phyloP scores from a whole-genome alignment of 2,888 invertebrate species.

The Philonicus albiceps region DNA sequence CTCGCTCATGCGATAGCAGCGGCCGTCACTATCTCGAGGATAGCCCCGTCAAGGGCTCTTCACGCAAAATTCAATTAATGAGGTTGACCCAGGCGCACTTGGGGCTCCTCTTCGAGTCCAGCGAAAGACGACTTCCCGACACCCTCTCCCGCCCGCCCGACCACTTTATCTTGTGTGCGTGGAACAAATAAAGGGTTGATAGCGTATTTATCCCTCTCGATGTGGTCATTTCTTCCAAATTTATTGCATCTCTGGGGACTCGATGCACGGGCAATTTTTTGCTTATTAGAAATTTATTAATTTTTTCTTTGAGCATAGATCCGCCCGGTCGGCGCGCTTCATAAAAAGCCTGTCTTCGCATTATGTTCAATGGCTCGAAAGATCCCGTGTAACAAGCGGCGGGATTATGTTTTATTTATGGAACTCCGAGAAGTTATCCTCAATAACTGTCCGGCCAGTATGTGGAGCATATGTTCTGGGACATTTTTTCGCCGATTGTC shows the following conservation, averaged over 20 bases:
- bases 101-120: background rate
- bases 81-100: background rate
- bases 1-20: background rate
- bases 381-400: constrained; percentile 46
- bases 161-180: background rate
- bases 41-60: background rate
- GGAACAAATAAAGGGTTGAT: constrained; percentile 35
- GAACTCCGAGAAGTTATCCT: constrained; percentile 63
- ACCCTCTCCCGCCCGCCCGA: background rate
- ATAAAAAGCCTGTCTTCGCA: constrained; percentile 17
- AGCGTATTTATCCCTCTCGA: background rate
- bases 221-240: constrained; percentile 33
- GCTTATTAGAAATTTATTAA: constrained; percentile 42
- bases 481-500: constrained; percentile 56
- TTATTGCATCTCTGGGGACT: constrained; percentile 28
- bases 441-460: constrained; percentile 64
- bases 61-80: background rate
- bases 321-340: background rate
- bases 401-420: constrained; percentile 65
- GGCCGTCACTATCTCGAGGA: background rate
- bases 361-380: constrained; percentile 36
- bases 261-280: constrained; percentile 31
- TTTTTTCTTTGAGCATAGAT: constrained; percentile 31
- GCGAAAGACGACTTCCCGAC: background rate
- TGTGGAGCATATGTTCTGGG: constrained; percentile 64